Base-by-base conservation (phyloP, 2,797 vertebrate genomes). In the Poeciliopsis presidionis region DNA sequence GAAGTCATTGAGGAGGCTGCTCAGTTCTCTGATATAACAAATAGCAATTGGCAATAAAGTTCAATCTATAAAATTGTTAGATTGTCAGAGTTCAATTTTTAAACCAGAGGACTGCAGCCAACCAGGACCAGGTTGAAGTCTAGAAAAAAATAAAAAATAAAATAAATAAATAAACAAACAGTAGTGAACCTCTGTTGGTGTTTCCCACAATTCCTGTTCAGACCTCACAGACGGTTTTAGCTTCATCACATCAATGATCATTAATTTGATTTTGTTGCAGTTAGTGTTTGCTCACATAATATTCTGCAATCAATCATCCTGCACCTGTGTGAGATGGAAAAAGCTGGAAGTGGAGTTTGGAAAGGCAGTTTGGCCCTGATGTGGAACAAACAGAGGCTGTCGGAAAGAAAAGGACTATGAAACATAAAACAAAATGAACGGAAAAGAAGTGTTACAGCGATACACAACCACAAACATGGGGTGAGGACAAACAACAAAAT, bases 91-190 rank as follows among this genome's bases (percentile, higher is more conserved):
- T 71, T 86, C 75, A 76, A 41, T 61, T 69, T 67, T 88, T 81
- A 79, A 82, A 89, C 65, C 80, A 88, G 84, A 91, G 90, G 89
- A 93, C 89, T 84, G 81, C 87, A 87, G 91, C 90, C 90, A 88
- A 91, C 91, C 91, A 92, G 89, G 91, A 93, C 87, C 63, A 70
- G 74, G 79, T 72, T 73, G 9, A 81, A 86, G 67, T 3, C 25
- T 45, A 70, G 22, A 45, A 69, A 69, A 13, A 39, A 39, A 43
- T 0, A 41, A 14, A 14, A 33, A 33, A 33, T 33, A 33, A 33
- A 67, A 67, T 0, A 67, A 67, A 25, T 11, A 69, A 70, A 43
- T 0, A 45, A 45, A 45, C 14, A 16, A 46, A 71, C 8, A 71
- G 67, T 16, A 46, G 67, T 46, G 41, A 25, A 46, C 41, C 67